Evolutionary conservation across 2,797 vertebrate species (phyloP).

Genomic region (Gorsachius magnificus): DNA sequence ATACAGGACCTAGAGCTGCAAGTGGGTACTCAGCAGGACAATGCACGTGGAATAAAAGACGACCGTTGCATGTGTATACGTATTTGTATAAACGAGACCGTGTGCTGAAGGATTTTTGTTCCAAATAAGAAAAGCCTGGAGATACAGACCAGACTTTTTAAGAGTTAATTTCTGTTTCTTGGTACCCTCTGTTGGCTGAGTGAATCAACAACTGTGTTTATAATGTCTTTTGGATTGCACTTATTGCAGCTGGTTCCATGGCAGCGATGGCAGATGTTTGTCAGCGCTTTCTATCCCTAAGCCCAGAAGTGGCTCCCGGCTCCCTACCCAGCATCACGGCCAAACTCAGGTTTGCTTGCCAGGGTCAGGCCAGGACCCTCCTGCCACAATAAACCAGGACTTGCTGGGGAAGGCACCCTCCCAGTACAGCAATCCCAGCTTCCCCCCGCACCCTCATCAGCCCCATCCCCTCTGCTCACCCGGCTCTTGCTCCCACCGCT

Average conservation of each 20-base stretch:
- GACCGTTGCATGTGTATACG: not conserved
- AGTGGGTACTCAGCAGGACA: not conserved
- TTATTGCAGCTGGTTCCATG: accelerated
- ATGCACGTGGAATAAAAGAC: not conserved
- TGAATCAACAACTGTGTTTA: not conserved
- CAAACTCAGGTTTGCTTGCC: not conserved
- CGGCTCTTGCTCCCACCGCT: not conserved
- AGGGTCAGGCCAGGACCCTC: not conserved
- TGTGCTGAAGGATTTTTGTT: not conserved
- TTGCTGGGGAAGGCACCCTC: too few relatives aligned
- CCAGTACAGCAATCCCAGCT: not conserved
- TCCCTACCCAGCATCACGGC: accelerated
- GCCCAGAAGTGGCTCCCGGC: accelerated
- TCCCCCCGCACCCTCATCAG: accelerated
- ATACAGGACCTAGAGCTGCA: not conserved
- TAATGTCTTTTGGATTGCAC: not conserved
- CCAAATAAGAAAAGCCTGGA: not conserved
- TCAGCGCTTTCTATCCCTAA: not conserved
- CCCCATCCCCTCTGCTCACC: not conserved
- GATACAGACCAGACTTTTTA: conserved; percentile 17
- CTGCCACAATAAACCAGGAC: not conserved
- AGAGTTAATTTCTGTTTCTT: not conserved
- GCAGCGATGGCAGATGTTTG: not conserved
- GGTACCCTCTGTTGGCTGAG: not conserved
- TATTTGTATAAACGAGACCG: not conserved